Percentiles rank a stretch among this genome's conserved stretches.
phyloP scores from a whole-genome alignment of 2,113 vertebrate genomes.

The Percopsis transmontana region DNA sequence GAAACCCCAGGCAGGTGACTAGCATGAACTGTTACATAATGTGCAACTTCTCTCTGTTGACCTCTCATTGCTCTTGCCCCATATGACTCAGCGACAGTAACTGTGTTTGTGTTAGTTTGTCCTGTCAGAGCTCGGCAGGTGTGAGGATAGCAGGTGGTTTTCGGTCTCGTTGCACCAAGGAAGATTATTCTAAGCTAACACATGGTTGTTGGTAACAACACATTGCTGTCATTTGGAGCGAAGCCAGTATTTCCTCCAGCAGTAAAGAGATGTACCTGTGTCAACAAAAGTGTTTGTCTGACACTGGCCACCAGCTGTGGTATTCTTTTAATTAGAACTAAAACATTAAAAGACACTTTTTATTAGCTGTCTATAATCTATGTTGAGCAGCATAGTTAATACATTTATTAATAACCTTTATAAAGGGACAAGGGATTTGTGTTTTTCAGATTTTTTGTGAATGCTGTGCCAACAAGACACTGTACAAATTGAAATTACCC shows the following conservation, averaged over 20 bases:
- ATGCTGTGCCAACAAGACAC: too few relatives aligned
- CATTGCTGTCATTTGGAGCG: constrained; percentile 15
- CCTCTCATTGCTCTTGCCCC: not conserved
- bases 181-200: constrained; percentile 28
- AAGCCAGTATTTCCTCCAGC: constrained; percentile 11
- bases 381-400: too few relatives aligned
- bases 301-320: not conserved
- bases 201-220: constrained; percentile 21
- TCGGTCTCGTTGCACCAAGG: constrained; percentile 16
- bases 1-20: too few relatives aligned
- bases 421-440: too few relatives aligned
- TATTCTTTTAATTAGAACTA: not conserved
- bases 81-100: not conserved
- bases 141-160: constrained; percentile 24
- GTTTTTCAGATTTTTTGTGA: too few relatives aligned
- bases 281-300: not conserved
- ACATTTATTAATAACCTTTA: too few relatives aligned
- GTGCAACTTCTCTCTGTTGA: not conserved
- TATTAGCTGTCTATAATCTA: too few relatives aligned
- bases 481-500: too few relatives aligned
- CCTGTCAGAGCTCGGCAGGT: not conserved
- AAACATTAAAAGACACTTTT: not conserved
- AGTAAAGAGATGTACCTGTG: not conserved
- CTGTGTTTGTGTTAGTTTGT: not conserved
- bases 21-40: not conserved